A percentile compares a stretch with the other conserved stretches of the same genome.
Conservation (phyloP, 2,113 vertebrate species). For the Felis catus region DNA sequence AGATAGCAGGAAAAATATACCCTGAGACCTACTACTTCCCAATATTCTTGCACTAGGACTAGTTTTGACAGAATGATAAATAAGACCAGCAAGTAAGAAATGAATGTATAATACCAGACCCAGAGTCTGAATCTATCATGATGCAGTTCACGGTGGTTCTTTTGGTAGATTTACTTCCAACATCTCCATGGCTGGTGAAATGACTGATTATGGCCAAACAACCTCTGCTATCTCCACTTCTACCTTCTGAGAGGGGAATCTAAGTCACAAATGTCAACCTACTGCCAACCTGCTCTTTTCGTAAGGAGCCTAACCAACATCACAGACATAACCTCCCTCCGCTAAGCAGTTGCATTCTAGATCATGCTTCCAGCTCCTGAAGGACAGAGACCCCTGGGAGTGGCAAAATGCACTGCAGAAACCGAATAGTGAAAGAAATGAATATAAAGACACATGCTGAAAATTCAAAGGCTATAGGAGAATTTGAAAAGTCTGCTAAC, state of each 20-base stretch:
- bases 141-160: not conserved
- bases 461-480: not conserved
- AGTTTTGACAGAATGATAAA: conserved; percentile 54
- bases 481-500: not conserved
- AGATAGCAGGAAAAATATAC: not conserved
- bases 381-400: not conserved
- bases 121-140: not conserved
- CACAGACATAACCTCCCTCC: not conserved
- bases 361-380: not conserved
- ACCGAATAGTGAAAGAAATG: not conserved
- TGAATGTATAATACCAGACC: not conserved
- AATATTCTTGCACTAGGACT: not conserved
- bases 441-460: not conserved
- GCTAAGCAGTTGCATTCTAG: not conserved
- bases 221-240: not conserved
- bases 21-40: not conserved
- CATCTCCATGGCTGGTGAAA: not conserved
- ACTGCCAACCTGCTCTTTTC: not conserved
- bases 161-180: not conserved
- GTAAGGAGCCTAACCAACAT: not conserved
- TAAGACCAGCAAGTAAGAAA: not conserved
- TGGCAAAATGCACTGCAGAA: not conserved
- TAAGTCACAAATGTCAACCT: not conserved
- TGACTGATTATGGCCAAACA: not conserved
- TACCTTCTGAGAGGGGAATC: not conserved